These are phyloP conservation scores for Brienomyrus brachyistius DNA, from an alignment of 2,113 vertebrate species.

Conservation along the genomic window DNA sequence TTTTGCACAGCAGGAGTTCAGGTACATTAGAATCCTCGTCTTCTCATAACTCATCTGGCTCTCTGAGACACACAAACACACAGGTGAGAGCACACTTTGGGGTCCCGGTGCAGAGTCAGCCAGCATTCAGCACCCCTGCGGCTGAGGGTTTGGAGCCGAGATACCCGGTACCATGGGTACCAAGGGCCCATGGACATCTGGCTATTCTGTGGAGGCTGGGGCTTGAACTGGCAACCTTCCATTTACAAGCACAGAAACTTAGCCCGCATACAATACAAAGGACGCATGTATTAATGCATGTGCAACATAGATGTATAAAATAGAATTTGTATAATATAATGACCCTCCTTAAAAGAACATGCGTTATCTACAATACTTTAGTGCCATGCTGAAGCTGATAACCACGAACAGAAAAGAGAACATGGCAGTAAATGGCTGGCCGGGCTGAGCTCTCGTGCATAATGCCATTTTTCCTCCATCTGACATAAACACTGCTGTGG, in stretches of 20 bases:
- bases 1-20: neutral
- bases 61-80: neutral
- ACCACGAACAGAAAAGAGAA: neutral
- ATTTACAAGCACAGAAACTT: no score
- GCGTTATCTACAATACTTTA: neutral
- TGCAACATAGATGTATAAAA: neutral
- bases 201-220: no score
- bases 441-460: neutral
- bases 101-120: neutral
- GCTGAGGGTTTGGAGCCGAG: no score
- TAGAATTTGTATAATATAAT: neutral
- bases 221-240: no score
- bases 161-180: no score
- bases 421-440: neutral
- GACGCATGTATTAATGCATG: neutral
- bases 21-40: neutral
- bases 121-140: no score
- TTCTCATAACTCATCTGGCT: neutral
- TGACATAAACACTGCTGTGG: neutral
- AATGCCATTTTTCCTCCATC: neutral
- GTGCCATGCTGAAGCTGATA: neutral
- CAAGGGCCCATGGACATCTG: no score
- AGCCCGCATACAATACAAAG: neutral
- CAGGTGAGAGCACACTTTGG: neutral
- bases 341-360: neutral